A percentile compares a stretch with the other conserved stretches of the same genome.
phyloP scores from a whole-genome alignment of 2,797 vertebrate species.

The Echiichthys vipera region DNA sequence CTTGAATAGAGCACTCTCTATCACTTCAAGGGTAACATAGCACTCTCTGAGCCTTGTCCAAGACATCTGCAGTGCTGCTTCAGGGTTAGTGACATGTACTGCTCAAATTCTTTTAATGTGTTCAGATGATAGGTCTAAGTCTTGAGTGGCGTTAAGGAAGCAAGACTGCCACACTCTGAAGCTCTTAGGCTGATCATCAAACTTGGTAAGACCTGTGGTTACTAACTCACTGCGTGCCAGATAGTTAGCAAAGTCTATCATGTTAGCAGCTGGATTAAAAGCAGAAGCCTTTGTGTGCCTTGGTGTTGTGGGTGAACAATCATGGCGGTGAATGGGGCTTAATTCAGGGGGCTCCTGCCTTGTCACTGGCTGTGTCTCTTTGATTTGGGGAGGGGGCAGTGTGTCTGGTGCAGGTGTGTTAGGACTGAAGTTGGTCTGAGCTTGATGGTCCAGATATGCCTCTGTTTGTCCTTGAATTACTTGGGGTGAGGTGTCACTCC shows the following conservation, averaged over 20 bases:
- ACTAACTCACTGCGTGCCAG: slow-evolving; percentile 30
- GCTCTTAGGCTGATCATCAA: slow-evolving; percentile 22
- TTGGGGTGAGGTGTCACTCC: not conserved
- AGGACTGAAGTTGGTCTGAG: not conserved
- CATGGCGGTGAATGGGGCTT: not conserved
- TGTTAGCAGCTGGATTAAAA: not conserved
- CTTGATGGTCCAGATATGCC: slow-evolving; percentile 1
- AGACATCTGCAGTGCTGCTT: not conserved
- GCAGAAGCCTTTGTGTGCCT: not conserved
- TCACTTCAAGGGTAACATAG: slow-evolving; percentile 34
- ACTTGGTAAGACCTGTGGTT: slow-evolving; percentile 32
- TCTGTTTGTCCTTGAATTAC: not conserved
- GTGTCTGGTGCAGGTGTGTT: not conserved
- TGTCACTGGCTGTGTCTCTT: not conserved
- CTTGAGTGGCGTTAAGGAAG: not conserved
- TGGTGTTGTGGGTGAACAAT: not conserved
- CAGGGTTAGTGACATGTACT: slow-evolving; percentile 6
- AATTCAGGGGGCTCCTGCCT: not conserved
- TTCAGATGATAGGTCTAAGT: slow-evolving; percentile 3
- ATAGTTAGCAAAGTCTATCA: slow-evolving; percentile 46
- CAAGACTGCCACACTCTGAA: slow-evolving; percentile 35
- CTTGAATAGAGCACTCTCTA: slow-evolving; percentile 27
- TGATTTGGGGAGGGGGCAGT: not conserved
- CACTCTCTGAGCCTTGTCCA: slow-evolving; percentile 44
- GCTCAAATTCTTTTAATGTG: slow-evolving; percentile 15